A percentile compares a stretch with the other conserved stretches of the same genome.
Evolutionary conservation across 2,888 invertebrate species (phyloP).

Genomic region (Phengaris arion): DNA sequence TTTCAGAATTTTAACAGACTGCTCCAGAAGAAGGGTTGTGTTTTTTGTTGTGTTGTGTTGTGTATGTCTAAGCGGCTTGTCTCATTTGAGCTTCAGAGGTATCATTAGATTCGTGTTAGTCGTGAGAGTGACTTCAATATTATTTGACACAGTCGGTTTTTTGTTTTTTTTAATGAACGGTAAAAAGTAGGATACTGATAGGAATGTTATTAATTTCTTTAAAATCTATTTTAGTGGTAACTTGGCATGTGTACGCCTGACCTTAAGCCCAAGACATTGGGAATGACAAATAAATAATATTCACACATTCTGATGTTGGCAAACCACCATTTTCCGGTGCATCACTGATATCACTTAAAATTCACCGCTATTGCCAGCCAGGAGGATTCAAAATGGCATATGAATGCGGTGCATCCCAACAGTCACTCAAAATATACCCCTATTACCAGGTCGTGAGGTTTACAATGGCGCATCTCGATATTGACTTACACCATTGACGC

Average conservation of each 20-base stretch:
- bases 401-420: neutral
- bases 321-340: neutral
- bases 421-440: neutral
- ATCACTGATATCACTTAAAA: neutral
- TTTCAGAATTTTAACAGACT: neutral
- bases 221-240: neutral
- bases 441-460: neutral
- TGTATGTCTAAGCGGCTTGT: too few relatives aligned
- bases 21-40: neutral
- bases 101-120: too few relatives aligned
- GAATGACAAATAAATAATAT: neutral
- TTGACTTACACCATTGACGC: neutral
- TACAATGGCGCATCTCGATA: neutral
- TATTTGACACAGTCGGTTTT: too few relatives aligned
- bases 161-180: too few relatives aligned
- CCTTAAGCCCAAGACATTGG: neutral
- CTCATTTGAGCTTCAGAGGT: too few relatives aligned
- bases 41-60: too few relatives aligned
- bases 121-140: too few relatives aligned
- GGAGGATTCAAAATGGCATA: neutral
- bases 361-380: neutral
- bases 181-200: too few relatives aligned
- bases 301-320: conserved; percentile 14
- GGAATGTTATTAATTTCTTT: too few relatives aligned
- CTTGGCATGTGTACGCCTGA: neutral